Conservation (phyloP, 2,888 invertebrate genomes). For the Neocrepidodera transversa region DNA sequence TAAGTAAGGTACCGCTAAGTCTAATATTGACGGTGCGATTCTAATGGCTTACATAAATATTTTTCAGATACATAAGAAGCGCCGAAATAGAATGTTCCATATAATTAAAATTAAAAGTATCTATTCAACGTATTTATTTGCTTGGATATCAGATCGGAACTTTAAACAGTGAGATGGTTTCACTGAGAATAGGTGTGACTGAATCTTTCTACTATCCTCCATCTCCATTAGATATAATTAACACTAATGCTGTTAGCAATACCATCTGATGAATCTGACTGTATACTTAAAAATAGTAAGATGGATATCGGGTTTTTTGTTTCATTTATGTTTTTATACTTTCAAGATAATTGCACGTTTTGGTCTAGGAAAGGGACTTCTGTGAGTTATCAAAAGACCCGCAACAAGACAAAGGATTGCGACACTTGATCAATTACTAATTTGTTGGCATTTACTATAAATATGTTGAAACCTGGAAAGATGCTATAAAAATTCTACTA, state of each 20-base stretch:
- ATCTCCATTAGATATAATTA: not conserved
- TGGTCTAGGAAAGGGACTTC: no score
- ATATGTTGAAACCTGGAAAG: no score
- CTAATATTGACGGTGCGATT: not conserved
- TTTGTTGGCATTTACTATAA: no score
- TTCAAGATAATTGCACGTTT: no score
- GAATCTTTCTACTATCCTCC: not conserved
- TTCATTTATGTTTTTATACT: no score
- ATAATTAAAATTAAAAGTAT: slow-evolving; percentile 1
- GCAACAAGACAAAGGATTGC: no score
- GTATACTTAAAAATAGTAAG: no score
- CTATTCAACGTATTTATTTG: not conserved
- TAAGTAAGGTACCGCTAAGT: not conserved
- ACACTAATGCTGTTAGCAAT: not conserved
- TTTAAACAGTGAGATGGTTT: not conserved
- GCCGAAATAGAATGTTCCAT: not conserved
- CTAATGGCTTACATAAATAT: not conserved
- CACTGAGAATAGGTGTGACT: not conserved
- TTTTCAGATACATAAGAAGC: not conserved
- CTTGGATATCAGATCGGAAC: not conserved
- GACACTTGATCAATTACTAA: no score
- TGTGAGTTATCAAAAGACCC: no score
- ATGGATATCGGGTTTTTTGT: no score
- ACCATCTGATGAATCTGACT: not conserved
- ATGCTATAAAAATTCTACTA: no score